These are phyloP conservation scores for Neria commutata DNA, from an alignment of 2,888 invertebrate genomes.

Conservation along the genomic window DNA sequence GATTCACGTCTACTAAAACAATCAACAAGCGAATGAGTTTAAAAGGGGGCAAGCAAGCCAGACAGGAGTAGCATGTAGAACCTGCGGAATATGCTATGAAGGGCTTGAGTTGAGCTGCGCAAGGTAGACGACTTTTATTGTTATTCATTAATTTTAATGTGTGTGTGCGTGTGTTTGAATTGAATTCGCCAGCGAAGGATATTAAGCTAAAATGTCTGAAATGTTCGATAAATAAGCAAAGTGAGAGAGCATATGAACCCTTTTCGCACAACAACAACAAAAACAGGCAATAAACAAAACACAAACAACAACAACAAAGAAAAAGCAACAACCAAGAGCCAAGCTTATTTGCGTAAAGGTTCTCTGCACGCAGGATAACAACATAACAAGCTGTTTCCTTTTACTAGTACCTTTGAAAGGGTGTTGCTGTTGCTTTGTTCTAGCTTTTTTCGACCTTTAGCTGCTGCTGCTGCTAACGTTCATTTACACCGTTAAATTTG, in stretches of 20 bases:
- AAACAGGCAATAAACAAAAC: not conserved
- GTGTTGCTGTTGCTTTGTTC: not conserved
- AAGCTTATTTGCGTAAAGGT: slow-evolving; percentile 3
- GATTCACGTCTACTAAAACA: too few species aligned
- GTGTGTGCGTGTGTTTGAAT: slow-evolving; percentile 32
- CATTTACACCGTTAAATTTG: slow-evolving; percentile 4
- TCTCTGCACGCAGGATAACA: not conserved
- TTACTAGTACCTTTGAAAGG: not conserved
- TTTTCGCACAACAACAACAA: not conserved
- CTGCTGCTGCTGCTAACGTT: too few species aligned
- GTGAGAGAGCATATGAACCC: not conserved
- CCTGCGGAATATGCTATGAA: too few species aligned
- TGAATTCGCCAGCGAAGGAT: not conserved
- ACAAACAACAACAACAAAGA: not conserved
- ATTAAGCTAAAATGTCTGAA: slow-evolving; percentile 6
- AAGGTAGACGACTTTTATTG: slow-evolving; percentile 42
- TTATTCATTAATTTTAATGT: slow-evolving; percentile 59
- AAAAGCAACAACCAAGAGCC: not conserved
- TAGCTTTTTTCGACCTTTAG: not conserved
- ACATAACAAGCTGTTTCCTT: slow-evolving; percentile 4
- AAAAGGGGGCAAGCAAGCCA: too few species aligned
- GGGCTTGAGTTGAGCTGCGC: too few species aligned
- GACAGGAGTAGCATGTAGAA: too few species aligned
- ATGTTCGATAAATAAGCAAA: not conserved
- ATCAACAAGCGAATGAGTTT: too few species aligned